Percentiles rank a stretch among this genome's conserved stretches.
phyloP scores from a whole-genome alignment of 1,140 invertebrate genomes.

The Chelonus insularis region DNA sequence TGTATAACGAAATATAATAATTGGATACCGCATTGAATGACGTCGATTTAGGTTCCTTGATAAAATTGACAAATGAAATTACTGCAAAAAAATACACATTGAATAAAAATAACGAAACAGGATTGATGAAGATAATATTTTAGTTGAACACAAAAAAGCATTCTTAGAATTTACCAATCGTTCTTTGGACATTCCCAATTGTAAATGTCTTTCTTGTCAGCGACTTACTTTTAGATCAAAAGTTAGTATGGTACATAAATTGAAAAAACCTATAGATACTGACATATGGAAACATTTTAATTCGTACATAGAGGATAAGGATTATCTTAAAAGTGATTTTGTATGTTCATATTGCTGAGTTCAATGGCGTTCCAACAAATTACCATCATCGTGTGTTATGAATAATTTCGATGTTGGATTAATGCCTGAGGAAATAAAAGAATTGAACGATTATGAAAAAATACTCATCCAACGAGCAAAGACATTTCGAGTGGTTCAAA shows the following conservation, averaged over 20 bases:
- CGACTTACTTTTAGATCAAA: slow-evolving; percentile 5
- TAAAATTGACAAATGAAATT: neutral
- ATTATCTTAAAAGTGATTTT: slow-evolving; percentile 21
- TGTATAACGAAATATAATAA: neutral
- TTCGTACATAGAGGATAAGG: slow-evolving; percentile 12
- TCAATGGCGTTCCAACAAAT: slow-evolving; percentile 23
- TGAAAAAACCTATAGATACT: neutral
- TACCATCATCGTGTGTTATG: slow-evolving; percentile 39
- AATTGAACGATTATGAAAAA: slow-evolving; percentile 39
- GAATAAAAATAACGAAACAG: neutral
- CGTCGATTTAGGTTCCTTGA: neutral
- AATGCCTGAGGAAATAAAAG: too few relatives aligned
- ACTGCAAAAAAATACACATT: too few relatives aligned
- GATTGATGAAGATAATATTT: slow-evolving; percentile 17
- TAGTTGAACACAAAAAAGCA: neutral
- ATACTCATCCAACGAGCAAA: slow-evolving; percentile 28
- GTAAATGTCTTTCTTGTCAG: slow-evolving; percentile 22
- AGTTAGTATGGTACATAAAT: neutral
- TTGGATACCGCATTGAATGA: slow-evolving; percentile 17
- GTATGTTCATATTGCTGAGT: slow-evolving; percentile 33
- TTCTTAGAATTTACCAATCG: slow-evolving; percentile 13
- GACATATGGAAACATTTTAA: slow-evolving; percentile 2
- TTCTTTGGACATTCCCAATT: slow-evolving; percentile 8
- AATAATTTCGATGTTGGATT: too few relatives aligned
- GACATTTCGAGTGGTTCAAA: slow-evolving; percentile 9